phyloP scores from a whole-genome alignment of 1,140 invertebrate genomes.

The Radopholus similis region DNA sequence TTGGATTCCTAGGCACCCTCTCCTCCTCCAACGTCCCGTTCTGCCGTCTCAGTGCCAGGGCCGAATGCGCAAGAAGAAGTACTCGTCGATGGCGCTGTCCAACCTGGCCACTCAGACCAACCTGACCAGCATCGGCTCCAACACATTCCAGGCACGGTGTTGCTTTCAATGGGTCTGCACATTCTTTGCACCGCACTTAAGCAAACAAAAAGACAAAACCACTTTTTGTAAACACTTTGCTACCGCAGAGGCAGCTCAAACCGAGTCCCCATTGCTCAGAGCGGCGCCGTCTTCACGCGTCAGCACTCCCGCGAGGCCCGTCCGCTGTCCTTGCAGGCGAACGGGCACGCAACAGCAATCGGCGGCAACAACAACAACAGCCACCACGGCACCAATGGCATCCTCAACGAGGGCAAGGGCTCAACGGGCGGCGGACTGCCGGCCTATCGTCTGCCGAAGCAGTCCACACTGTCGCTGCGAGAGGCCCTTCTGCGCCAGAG shows the following conservation, averaged over 20 bases:
- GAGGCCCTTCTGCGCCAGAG: conserved; percentile 2
- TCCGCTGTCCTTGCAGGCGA: no score
- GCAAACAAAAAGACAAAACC: no score
- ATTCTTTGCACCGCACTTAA: no score
- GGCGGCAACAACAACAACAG: not conserved
- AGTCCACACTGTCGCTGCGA: conserved; percentile 3
- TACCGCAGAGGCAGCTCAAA: no score
- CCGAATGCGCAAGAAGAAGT: conserved; percentile 33
- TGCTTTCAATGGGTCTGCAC: not conserved
- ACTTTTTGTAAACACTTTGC: no score
- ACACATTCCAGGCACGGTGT: not conserved
- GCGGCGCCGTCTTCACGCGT: no score
- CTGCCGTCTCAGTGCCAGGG: conserved; percentile 21
- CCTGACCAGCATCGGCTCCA: not conserved
- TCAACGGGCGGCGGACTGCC: no score
- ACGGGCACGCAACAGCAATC: not conserved
- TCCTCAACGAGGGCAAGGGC: no score
- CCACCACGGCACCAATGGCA: not conserved
- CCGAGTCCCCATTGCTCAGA: no score
- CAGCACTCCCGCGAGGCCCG: no score
- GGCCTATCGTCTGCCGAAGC: conserved; percentile 5
- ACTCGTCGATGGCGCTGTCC: conserved; percentile 10
- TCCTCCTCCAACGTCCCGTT: conserved; percentile 1
- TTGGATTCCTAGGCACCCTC: conserved; percentile 13
- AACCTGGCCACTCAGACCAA: conserved; percentile 11